Evolutionary conservation across 2,113 vertebrate genomes (phyloP).

Genomic region (Tricholaema leucomelas): DNA sequence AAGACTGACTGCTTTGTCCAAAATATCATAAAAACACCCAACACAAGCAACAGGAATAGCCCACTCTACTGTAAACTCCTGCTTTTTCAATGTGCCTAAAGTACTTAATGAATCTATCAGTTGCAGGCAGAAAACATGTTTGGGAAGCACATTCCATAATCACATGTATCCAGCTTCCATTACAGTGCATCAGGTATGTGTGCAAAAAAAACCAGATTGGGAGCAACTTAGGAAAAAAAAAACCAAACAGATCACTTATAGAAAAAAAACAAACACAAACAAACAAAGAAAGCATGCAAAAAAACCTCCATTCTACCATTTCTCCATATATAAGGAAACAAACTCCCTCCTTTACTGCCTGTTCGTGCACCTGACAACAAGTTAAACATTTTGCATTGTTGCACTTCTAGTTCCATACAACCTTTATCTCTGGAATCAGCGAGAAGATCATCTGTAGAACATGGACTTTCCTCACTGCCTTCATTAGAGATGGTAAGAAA

Average conservation of each 20-base stretch:
- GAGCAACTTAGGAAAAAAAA: background rate
- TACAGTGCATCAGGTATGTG: background rate
- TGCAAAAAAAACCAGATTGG: background rate
- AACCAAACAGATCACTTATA: accelerated
- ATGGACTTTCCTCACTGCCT: conserved; percentile 86
- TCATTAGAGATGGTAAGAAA: conserved; percentile 93
- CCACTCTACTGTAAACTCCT: background rate
- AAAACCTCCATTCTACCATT: background rate
- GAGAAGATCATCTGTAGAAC: conserved; percentile 81
- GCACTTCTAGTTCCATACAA: conserved; percentile 13
- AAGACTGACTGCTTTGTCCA: background rate
- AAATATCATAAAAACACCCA: background rate
- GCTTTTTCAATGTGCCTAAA: background rate
- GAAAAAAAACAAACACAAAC: background rate
- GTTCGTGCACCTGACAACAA: accelerated
- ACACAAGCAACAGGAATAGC: background rate
- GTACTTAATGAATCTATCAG: background rate
- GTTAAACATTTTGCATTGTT: background rate
- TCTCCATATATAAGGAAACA: background rate
- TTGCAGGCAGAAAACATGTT: background rate
- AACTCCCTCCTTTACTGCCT: accelerated
- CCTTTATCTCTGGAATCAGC: conserved; percentile 90
- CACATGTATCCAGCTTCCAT: background rate
- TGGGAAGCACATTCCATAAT: background rate
- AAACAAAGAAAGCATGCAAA: too few relatives aligned